Percentiles rank a stretch among this genome's conserved stretches.
These are phyloP conservation scores for Thelaira solivaga DNA, from an alignment of 2,888 invertebrate genomes.

Conservation along the genomic window DNA sequence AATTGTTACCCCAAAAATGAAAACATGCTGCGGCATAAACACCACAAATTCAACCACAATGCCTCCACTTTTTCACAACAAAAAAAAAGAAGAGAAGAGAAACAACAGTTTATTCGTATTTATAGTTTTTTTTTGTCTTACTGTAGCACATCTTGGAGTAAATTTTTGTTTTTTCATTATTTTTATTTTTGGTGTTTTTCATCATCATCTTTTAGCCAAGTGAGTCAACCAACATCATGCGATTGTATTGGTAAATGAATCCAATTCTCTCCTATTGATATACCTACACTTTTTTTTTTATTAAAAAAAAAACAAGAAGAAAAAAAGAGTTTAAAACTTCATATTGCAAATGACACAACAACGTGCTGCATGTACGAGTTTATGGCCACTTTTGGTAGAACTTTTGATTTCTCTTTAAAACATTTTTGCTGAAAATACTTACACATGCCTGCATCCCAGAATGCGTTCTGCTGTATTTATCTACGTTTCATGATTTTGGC, in stretches of 20 bases:
- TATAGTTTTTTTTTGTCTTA: not conserved
- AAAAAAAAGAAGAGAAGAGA: not conserved
- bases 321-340: constrained; percentile 12
- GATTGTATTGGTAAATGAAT: not conserved
- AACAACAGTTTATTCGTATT: constrained; percentile 9
- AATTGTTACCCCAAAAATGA: constrained; percentile 56
- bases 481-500: constrained; percentile 14
- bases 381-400: constrained; percentile 59
- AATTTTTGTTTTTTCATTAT: too few species aligned
- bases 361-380: constrained; percentile 56
- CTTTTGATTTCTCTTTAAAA: constrained; percentile 53
- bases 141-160: constrained; percentile 42
- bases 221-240: constrained; percentile 34
- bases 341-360: constrained; percentile 52
- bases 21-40: constrained; percentile 57
- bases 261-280: too few species aligned
- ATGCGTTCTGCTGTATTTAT: constrained; percentile 2
- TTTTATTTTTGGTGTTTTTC: constrained; percentile 13
- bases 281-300: not conserved
- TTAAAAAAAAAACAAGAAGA: not conserved
- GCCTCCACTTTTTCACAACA: constrained; percentile 23
- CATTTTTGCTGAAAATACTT: constrained; percentile 22
- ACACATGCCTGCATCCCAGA: not conserved
- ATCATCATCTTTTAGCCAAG: constrained; percentile 52
- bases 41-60: constrained; percentile 59